phyloP scores from a whole-genome alignment of 2,113 vertebrate genomes.

The Stegostoma tigrinum region DNA sequence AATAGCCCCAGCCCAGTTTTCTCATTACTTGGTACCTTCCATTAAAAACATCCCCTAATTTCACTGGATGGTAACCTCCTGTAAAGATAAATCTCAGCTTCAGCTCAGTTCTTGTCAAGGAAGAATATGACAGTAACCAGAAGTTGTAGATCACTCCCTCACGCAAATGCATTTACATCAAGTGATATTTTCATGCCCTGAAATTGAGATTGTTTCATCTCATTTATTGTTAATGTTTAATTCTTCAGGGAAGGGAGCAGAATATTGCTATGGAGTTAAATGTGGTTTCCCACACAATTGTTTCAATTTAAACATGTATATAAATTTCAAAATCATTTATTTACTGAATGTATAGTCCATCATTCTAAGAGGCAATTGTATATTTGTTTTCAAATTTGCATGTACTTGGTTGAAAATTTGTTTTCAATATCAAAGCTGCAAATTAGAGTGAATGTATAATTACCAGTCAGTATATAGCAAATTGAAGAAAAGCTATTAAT shows the following conservation, averaged over 20 bases:
- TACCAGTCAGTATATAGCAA: neutral
- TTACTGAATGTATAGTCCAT: neutral
- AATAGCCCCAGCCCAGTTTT: conserved; percentile 66
- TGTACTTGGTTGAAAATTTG: neutral
- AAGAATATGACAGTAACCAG: neutral
- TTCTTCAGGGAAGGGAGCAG: neutral
- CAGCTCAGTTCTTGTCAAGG: neutral
- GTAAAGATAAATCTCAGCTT: conserved; percentile 28
- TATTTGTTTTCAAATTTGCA: neutral
- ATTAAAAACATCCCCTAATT: conserved; percentile 64
- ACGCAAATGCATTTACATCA: neutral
- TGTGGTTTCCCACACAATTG: neutral
- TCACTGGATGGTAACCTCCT: conserved; percentile 63
- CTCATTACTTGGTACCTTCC: conserved; percentile 60
- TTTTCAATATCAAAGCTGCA: neutral
- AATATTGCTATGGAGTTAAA: neutral
- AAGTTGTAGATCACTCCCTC: neutral
- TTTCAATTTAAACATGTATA: neutral
- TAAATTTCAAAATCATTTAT: neutral
- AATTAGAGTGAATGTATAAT: neutral
- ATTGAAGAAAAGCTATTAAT: neutral
- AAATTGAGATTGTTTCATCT: neutral
- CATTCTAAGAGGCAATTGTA: neutral
- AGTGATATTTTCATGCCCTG: neutral
- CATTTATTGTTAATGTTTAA: neutral